Evolutionary conservation across 2,888 invertebrate genomes (phyloP), one percentile per base, ranked within the genome.

Genomic region (Dynastes hyllus): DNA sequence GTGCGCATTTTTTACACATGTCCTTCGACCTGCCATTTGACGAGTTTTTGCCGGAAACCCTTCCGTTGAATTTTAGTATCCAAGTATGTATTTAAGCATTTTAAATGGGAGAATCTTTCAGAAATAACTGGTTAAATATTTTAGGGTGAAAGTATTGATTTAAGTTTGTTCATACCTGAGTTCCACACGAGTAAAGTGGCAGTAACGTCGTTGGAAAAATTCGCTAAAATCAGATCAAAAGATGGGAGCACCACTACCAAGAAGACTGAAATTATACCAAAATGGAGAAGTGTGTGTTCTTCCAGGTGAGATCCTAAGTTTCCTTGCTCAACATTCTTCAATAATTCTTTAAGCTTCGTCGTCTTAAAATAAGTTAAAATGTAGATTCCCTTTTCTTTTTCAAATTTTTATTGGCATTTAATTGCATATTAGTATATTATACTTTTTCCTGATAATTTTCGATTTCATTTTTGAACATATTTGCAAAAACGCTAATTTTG

Each of bases 21-120:
- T 97, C 97, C 2, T 97, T 98, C 87, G 96, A 96, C 87, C 91
- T 99, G 86, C 98, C 98, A 0, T 99, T 98, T 87, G 93, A 94
- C 78, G 98, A 99, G 88, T 99, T 97, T 88, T 91, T 98, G 84
- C 98, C 99, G 1, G 93, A 95, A 81, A 95, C 95, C 2, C 93
- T 98, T 80, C 95, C 96, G 1, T 90, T 98, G 37, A 95, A 96
- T 86, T 96, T 98, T 87, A 96, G 97, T 93, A 96, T 98, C 84
- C 97, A 97, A 89, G 92, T 92, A 86, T 84, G 86, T 79, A 75
- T 63, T 29, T 9, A 3, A 1, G 2, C 9, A 40, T 29, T 65
- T 45, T 8, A 8, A 32, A 5, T 8, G 16, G 1, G 9, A n/a
- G 6, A 37, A 29, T 73, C 29, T 66, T 8, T 50, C 16, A 67